phyloP scores from a whole-genome alignment of 2,888 invertebrate genomes.

The Keiferia lycopersicella region DNA sequence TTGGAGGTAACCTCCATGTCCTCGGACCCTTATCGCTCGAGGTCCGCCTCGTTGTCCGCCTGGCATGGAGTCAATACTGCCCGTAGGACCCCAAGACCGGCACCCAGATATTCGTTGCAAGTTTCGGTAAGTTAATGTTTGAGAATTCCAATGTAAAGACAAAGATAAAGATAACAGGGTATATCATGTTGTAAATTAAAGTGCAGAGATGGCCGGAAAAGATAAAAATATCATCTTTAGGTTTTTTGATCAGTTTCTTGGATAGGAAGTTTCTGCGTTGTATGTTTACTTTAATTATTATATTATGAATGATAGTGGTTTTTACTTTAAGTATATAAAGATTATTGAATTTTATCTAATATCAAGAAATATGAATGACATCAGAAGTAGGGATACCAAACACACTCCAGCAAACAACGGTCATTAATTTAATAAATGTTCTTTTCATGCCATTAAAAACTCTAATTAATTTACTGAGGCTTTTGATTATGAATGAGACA shows the following conservation, averaged over 20 bases:
- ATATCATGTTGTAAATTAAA: not conserved
- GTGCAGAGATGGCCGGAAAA: slow-evolving; percentile 8
- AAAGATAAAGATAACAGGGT: not conserved
- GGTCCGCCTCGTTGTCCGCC: slow-evolving; percentile 67
- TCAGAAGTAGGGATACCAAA: too few relatives aligned
- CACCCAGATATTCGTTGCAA: slow-evolving; percentile 69
- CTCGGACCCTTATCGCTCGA: slow-evolving; percentile 52
- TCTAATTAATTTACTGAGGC: too few relatives aligned
- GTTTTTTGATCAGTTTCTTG: not conserved
- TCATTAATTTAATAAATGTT: too few relatives aligned
- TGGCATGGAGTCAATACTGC: slow-evolving; percentile 56
- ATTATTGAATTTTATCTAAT: too few relatives aligned
- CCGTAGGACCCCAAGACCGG: slow-evolving; percentile 51
- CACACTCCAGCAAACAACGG: too few relatives aligned
- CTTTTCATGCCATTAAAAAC: too few relatives aligned
- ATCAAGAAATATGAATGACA: too few relatives aligned
- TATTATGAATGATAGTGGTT: too few relatives aligned
- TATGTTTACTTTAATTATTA: not conserved
- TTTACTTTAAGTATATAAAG: not conserved
- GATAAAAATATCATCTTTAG: not conserved
- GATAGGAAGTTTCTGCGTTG: not conserved
- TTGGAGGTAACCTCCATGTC: slow-evolving; percentile 47
- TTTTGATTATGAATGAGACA: too few relatives aligned
- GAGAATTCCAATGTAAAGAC: not conserved
- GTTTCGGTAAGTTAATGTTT: slow-evolving; percentile 52